These are phyloP conservation scores for Margaritifera margaritifera DNA, from an alignment of 2,888 invertebrate genomes.

Conservation along the genomic window DNA sequence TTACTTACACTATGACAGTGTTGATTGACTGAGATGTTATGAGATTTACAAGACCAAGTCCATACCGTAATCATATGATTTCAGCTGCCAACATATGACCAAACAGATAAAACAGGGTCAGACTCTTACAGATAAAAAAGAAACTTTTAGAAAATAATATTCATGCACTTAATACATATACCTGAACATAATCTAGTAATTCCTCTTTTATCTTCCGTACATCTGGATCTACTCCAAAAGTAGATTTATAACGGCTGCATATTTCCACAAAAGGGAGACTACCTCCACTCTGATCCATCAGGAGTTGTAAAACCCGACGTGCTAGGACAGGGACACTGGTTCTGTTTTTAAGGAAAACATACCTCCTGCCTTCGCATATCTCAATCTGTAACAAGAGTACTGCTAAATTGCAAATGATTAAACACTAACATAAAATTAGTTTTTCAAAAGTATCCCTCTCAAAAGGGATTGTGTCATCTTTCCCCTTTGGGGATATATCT, in stretches of 20 bases:
- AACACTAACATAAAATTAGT: not conserved
- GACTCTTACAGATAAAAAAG: too few species aligned
- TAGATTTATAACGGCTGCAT: slow-evolving; percentile 59
- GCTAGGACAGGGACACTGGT: slow-evolving; percentile 75
- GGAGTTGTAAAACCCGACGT: slow-evolving; percentile 77
- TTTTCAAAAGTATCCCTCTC: not conserved
- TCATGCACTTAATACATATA: slow-evolving; percentile 20
- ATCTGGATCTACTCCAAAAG: slow-evolving; percentile 54
- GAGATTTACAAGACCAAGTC: too few species aligned
- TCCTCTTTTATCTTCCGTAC: slow-evolving; percentile 57
- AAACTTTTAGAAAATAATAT: too few species aligned
- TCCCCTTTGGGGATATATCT: too few species aligned
- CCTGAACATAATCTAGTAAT: slow-evolving; percentile 62
- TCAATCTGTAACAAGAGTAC: slow-evolving; percentile 73
- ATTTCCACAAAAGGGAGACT: slow-evolving; percentile 63
- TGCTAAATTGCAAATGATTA: too few species aligned
- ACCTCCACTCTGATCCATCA: slow-evolving; percentile 78
- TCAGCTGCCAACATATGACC: too few species aligned
- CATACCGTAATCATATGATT: too few species aligned
- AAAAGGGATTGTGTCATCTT: too few species aligned
- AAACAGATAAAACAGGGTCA: too few species aligned
- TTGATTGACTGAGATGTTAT: too few species aligned
- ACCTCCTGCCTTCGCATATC: slow-evolving; percentile 66
- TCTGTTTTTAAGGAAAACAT: slow-evolving; percentile 76
- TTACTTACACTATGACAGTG: too few species aligned